Base-by-base conservation (phyloP, 1,140 invertebrate genomes). In the Stegodyphus dumicola region DNA sequence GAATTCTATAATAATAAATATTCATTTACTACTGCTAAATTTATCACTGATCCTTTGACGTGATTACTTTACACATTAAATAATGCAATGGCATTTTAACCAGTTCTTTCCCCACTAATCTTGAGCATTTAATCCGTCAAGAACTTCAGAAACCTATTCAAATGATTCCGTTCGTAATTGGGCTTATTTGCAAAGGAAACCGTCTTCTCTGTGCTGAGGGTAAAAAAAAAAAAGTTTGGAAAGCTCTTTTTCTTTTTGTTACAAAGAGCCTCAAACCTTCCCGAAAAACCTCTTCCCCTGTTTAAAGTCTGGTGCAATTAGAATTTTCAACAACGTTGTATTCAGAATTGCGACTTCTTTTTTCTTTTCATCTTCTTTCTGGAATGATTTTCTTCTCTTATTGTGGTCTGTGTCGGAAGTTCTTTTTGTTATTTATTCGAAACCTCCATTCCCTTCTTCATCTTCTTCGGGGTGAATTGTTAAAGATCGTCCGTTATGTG, bases 401-500 rank as follows among this genome's bases (percentile, higher is more conserved):
- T 70, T 48, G 33, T 33, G n/a, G 67, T 33, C 33, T 11, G 67
- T 18, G n/a, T 33, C 33, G n/a, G 10, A 6, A 70, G 10, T n/a
- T n/a, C 33, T 70, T 70, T 18, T 11, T 70, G 15, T 48, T 70
- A 17, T 6, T 11, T 6, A 70, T 11, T 70, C 10, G 33, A 70
- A 48, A n/a, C n/a, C 15, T 48, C 33, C 33, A 17, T 18, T 48
- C 33, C 10, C 9, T 9, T n/a, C 15, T 48, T n/a, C 33, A 70
- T 70, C 67, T 70, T 70, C 33, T 11, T 11, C 11, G n/a, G 33
- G n/a, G 33, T 48, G 67, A 18, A 48, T 70, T 33, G 15, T 70
- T 70, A 70, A 70, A 70, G n/a, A 70, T 64, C 33, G 67, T 11
- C 33, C 18, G n/a, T 70, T 18, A 33, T 17, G 67, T 70, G 33